Evolutionary conservation across 2,888 invertebrate genomes (phyloP).

Genomic region (Tolmerus cingulatus): DNA sequence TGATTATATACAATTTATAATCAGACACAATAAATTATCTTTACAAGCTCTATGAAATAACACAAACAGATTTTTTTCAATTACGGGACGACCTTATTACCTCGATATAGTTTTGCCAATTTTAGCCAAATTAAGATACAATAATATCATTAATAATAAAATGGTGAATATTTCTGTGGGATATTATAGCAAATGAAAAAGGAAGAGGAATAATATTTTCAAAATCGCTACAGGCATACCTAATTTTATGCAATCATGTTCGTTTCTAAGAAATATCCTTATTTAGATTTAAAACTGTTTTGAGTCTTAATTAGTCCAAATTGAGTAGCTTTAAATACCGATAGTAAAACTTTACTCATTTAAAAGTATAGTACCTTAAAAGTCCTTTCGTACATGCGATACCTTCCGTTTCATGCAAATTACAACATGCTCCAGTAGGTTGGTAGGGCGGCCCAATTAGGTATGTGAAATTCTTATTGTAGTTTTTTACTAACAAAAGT

Average conservation of each 20-base stretch:
- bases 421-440: neutral
- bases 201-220: too few relatives aligned
- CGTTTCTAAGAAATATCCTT: neutral
- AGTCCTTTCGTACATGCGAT: neutral
- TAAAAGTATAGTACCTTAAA: neutral
- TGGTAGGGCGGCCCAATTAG: neutral
- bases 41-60: too few relatives aligned
- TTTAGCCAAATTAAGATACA: too few relatives aligned
- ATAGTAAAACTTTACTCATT: neutral
- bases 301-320: neutral
- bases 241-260: too few relatives aligned
- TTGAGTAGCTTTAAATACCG: neutral
- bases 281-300: neutral
- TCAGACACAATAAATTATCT: too few relatives aligned
- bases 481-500: neutral
- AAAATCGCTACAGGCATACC: too few relatives aligned
- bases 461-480: neutral
- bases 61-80: too few relatives aligned
- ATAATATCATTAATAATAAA: too few relatives aligned
- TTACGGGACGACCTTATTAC: too few relatives aligned
- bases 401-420: neutral
- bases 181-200: too few relatives aligned
- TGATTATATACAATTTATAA: neutral
- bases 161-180: too few relatives aligned
- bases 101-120: too few relatives aligned